Evolutionary conservation across 2,797 vertebrate species (phyloP), one percentile per base, ranked within the genome.

Genomic region (Meda fulgida): DNA sequence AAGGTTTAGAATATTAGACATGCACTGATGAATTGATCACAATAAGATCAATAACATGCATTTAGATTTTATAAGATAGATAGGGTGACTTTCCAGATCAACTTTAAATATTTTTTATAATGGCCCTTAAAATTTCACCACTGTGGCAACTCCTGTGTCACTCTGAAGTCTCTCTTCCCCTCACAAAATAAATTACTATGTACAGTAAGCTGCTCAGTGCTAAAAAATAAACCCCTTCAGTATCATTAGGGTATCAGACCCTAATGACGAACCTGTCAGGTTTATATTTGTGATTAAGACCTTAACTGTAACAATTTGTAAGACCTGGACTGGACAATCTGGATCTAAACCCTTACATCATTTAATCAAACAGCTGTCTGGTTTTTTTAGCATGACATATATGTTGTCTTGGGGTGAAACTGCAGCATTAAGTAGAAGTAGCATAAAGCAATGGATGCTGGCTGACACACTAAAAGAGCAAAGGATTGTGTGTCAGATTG

Each of bases 401-500:
- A 31, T 29, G 58, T 43, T 13, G 7, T n/a, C 21, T 34, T 60
- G 21, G 51, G 14, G 11, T 82, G 36, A 71, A 18, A 8, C 34
- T 43, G 23, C 21, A 81, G 60, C 26, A 66, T 66, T 31, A 31
- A 46, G 40, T 9, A 19, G 48, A 5, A 70, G 19, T 6, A 73
- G 43, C 16, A 48, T 40, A 36, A 69, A 84, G 83, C 40, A 79
- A 79, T 6, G 53, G 29, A 84, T 2, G 31, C 26, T 11, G 9
- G 26, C 53, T 51, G 38, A 71, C 38, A 34, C 13, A 31, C 48
- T 78, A 78, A 23, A 58, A 55, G 58, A 76, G 34, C 51, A 51
- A 72, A 79, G 34, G n/a, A 72, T 63, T 36, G 69, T 19, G 23
- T 69, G 43, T 84, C 53, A 79, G 26, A 31, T 76, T 43, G 34